A percentile compares a stretch with the other conserved stretches of the same genome.
phyloP scores from a whole-genome alignment of 2,888 invertebrate species.

The Athalia rosae region DNA sequence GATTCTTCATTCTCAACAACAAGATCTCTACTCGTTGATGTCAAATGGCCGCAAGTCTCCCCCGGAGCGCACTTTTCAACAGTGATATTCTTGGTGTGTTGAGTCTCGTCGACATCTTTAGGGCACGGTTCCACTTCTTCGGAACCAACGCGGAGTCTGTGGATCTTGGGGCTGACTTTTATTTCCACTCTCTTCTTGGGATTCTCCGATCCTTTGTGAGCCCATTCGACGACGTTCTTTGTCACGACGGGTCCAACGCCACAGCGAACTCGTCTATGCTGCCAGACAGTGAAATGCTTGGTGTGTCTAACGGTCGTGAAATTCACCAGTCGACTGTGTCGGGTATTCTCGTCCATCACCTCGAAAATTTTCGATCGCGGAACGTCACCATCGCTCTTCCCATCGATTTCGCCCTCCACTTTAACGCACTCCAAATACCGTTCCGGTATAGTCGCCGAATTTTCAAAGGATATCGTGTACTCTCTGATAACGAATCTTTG shows the following conservation, averaged over 20 bases:
- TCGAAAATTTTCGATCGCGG: conserved; percentile 51
- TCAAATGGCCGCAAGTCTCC: neutral
- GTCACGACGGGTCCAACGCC: conserved; percentile 55
- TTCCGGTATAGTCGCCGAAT: conserved; percentile 57
- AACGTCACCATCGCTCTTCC: conserved; percentile 39
- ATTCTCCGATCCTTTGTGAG: conserved; percentile 43
- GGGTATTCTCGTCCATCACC: conserved; percentile 55
- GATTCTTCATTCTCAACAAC: no score
- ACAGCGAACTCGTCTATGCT: conserved; percentile 55
- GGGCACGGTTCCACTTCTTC: neutral
- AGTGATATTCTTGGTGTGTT: neutral
- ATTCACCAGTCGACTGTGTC: conserved; percentile 52
- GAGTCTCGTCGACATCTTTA: neutral
- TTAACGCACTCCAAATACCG: conserved; percentile 55
- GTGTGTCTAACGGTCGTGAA: conserved; percentile 50
- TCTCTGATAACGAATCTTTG: conserved; percentile 58
- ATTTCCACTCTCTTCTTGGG: conserved; percentile 58
- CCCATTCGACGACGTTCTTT: conserved; percentile 54
- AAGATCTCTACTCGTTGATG: no score
- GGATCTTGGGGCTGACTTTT: conserved; percentile 53
- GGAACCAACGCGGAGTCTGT: neutral
- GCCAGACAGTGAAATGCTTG: conserved; percentile 48
- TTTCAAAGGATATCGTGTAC: conserved; percentile 59
- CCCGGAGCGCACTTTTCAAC: neutral
- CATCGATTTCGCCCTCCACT: conserved; percentile 52